These are phyloP conservation scores for Fregetta grallaria DNA, from an alignment of 2,113 vertebrate species.

Conservation along the genomic window DNA sequence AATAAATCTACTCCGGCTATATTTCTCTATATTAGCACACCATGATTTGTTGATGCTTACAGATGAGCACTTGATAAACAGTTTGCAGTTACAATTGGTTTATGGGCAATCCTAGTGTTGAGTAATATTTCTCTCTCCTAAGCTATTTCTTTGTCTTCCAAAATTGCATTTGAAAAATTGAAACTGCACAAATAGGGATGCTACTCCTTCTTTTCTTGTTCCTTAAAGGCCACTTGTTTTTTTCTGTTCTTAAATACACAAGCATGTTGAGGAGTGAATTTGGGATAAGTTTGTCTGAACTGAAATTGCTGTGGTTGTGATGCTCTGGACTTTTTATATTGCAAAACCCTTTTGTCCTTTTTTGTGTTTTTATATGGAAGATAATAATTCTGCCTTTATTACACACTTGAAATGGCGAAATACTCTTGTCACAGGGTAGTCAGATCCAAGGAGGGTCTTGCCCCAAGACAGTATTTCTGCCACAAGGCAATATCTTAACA, in stretches of 20 bases:
- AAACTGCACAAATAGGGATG: not conserved
- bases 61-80: not conserved
- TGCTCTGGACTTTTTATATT: not conserved
- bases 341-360: not conserved
- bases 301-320: not conserved
- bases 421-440: not conserved
- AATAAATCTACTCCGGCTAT: not conserved
- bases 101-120: not conserved
- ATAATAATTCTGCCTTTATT: slow-evolving; percentile 15
- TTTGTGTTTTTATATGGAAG: slow-evolving; percentile 23
- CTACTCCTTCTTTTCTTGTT: not conserved
- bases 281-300: not conserved
- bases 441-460: not conserved
- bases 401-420: slow-evolving; percentile 24
- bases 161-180: not conserved
- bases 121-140: not conserved
- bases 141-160: not conserved
- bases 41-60: not conserved
- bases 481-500: not conserved
- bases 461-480: not conserved
- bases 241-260: not conserved
- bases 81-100: not conserved
- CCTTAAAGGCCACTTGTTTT: not conserved
- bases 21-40: not conserved
- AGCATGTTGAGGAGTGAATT: not conserved